Conservation (phyloP, 2,797 vertebrate genomes). For the Eulemur coronatus region DNA sequence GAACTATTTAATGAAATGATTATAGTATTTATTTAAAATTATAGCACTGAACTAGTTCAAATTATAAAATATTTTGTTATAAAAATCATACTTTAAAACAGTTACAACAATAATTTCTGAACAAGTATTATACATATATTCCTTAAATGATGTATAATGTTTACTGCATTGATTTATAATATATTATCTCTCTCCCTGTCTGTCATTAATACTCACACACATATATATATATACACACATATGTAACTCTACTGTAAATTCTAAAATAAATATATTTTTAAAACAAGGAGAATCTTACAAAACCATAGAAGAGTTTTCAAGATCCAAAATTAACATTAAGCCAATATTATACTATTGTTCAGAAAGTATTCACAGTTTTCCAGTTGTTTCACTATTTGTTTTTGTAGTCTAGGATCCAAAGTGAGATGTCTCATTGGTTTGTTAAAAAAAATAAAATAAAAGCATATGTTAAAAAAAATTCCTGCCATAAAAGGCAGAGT, state of each 20-base stretch:
- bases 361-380: neutral
- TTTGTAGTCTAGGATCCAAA: neutral
- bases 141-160: neutral
- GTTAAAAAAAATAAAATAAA: neutral
- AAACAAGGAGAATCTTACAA: neutral
- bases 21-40: neutral
- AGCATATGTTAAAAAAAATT: neutral
- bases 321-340: neutral
- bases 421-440: neutral
- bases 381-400: neutral
- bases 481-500: neutral
- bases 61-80: neutral
- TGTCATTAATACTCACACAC: neutral
- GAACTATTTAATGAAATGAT: neutral
- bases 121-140: neutral
- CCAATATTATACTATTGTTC: neutral
- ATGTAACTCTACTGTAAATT: neutral
- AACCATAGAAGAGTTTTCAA: neutral
- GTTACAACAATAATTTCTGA: neutral
- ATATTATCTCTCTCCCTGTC: neutral
- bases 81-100: neutral
- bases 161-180: neutral
- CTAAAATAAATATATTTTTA: neutral
- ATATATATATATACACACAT: neutral
- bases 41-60: neutral